Conservation (phyloP, 2,888 invertebrate genomes). For the Polydrusus pterygomalis region DNA sequence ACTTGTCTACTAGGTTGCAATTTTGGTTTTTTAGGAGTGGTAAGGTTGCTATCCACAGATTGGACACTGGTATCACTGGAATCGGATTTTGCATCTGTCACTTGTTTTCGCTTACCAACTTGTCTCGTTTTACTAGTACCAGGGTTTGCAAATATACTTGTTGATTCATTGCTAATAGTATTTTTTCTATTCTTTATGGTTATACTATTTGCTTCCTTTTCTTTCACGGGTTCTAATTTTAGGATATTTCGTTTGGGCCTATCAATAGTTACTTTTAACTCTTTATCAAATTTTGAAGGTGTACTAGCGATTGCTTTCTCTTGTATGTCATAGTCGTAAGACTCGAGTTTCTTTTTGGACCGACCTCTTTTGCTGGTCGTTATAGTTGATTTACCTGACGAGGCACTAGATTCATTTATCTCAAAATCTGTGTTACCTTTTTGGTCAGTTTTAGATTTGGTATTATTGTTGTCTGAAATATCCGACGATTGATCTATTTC, state of each 20-base stretch:
- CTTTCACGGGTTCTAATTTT: not conserved
- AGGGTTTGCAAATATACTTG: not conserved
- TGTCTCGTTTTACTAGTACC: constrained; percentile 11
- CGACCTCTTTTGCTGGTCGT: not conserved
- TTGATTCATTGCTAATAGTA: not conserved
- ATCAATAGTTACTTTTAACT: not conserved
- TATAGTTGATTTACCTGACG: too few species aligned
- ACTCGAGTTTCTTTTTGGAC: not conserved
- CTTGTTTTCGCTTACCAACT: constrained; percentile 12
- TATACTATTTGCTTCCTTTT: not conserved
- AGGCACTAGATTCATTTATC: not conserved
- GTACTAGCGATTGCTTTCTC: not conserved
- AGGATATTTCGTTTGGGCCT: not conserved
- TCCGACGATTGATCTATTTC: not conserved
- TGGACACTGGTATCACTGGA: constrained; percentile 26
- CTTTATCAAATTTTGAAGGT: not conserved
- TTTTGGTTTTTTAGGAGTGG: constrained; percentile 48
- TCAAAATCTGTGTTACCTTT: not conserved
- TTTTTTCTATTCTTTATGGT: not conserved
- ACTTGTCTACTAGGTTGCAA: constrained; percentile 25
- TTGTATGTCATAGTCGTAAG: not conserved
- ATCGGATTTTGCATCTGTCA: not conserved
- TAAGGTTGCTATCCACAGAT: constrained; percentile 15
- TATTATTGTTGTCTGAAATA: not conserved
- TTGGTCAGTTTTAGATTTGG: not conserved